Evolutionary conservation across 2,888 invertebrate species (phyloP).

Genomic region (Drosophila anomelani): DNA sequence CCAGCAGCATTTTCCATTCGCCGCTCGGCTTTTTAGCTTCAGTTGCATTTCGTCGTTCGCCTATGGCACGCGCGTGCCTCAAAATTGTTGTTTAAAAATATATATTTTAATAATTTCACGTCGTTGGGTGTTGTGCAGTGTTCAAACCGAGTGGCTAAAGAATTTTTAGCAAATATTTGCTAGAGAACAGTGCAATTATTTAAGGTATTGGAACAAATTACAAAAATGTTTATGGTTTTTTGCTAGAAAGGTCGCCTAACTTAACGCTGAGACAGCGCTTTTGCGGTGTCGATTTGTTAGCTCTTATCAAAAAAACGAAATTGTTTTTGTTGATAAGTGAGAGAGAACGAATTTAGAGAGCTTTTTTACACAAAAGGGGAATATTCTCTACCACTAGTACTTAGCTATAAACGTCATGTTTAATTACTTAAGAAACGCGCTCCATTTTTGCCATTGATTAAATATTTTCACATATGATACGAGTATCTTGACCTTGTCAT

Average conservation of each 20-base stretch:
- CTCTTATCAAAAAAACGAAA: constrained; percentile 36
- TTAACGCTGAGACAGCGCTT: constrained; percentile 29
- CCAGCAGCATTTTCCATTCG: constrained; percentile 44
- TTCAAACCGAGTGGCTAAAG: constrained; percentile 1
- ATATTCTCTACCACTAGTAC: not conserved
- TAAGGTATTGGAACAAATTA: constrained; percentile 23
- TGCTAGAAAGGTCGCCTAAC: constrained; percentile 22
- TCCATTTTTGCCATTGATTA: constrained; percentile 33
- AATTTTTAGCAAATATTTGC: constrained; percentile 23
- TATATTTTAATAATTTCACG: constrained; percentile 16
- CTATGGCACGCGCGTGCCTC: constrained; percentile 54
- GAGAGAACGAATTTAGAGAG: constrained; percentile 23
- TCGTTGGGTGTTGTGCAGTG: not conserved
- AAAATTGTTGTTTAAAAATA: constrained; percentile 24
- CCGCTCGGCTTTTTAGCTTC: constrained; percentile 68
- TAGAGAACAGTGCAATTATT: constrained; percentile 12
- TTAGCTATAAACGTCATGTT: constrained; percentile 18
- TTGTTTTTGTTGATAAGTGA: constrained; percentile 48
- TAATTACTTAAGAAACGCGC: constrained; percentile 30
- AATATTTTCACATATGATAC: constrained; percentile 50
- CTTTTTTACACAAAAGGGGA: constrained; percentile 12
- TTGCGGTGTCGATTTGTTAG: constrained; percentile 28
- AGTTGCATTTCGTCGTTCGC: constrained; percentile 76
- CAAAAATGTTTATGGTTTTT: constrained; percentile 6
- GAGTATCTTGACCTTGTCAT: constrained; percentile 68